phyloP scores from a whole-genome alignment of 2,888 invertebrate species.

The Colletes collaris region DNA sequence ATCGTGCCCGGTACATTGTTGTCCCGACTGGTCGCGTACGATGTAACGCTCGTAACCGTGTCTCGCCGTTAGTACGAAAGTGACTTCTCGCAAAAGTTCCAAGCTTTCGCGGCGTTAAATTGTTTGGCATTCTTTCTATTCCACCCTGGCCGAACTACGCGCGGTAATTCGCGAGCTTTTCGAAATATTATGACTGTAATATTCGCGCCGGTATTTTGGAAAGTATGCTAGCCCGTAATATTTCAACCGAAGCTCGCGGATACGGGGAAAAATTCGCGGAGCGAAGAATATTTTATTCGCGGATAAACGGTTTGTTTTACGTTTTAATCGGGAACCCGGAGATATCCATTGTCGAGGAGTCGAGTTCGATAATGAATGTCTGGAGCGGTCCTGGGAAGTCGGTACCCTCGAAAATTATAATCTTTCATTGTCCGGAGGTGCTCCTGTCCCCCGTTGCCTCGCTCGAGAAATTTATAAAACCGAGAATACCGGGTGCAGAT shows the following conservation, averaged over 20 bases:
- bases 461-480: slow-evolving; percentile 22
- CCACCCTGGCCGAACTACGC: no score
- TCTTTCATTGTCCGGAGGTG: slow-evolving; percentile 26
- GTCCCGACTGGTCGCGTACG: neutral
- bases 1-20: slow-evolving; percentile 6
- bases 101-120: neutral
- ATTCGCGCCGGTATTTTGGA: neutral
- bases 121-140: neutral
- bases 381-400: neutral
- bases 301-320: neutral
- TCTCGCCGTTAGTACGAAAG: neutral
- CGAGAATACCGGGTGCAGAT: slow-evolving; percentile 11
- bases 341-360: neutral
- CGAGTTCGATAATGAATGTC: slow-evolving; percentile 12
- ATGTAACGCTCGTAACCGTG: slow-evolving; percentile 17
- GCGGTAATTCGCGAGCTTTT: neutral
- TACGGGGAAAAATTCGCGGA: neutral
- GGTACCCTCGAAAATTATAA: slow-evolving; percentile 29
- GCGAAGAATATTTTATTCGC: neutral
- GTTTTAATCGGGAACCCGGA: neutral
- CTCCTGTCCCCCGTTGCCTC: neutral
- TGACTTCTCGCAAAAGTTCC: neutral
- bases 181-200: neutral
- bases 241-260: no score
- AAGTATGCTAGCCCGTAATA: neutral